phyloP scores from a whole-genome alignment of 1,140 invertebrate genomes.

The Homalodisca vitripennis region DNA sequence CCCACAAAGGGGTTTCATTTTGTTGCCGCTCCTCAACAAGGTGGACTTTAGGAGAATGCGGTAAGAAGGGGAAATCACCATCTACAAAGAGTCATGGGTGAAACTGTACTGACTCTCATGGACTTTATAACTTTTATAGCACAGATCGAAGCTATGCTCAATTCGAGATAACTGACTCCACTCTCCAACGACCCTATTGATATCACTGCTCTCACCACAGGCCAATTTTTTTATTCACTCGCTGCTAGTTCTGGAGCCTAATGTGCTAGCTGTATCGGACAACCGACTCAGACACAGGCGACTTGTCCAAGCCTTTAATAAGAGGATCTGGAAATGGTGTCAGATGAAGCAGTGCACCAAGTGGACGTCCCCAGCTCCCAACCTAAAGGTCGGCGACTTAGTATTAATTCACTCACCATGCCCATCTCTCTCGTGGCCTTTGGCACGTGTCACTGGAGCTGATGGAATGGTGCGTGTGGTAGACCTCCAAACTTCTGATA shows the following conservation, averaged over 20 bases:
- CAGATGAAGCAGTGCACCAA: slow-evolving; percentile 41
- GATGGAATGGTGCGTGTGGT: slow-evolving; percentile 40
- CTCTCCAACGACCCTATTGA: slow-evolving; percentile 36
- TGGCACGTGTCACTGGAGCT: slow-evolving; percentile 39
- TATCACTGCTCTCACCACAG: slow-evolving; percentile 35
- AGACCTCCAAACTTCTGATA: slow-evolving; percentile 42
- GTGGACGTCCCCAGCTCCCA: slow-evolving; percentile 36
- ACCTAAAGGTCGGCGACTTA: slow-evolving; percentile 31
- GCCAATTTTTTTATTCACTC: slow-evolving; percentile 43
- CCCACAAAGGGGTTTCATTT: too few relatives aligned
- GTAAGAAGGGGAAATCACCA: slow-evolving; percentile 40
- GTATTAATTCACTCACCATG: slow-evolving; percentile 35
- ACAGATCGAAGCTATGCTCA: slow-evolving; percentile 38
- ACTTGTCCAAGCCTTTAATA: slow-evolving; percentile 34
- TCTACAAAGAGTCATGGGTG: slow-evolving; percentile 33
- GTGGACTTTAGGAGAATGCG: slow-evolving; percentile 47
- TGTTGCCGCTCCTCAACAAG: slow-evolving; percentile 45
- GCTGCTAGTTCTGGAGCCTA: slow-evolving; percentile 34
- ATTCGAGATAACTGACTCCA: slow-evolving; percentile 39
- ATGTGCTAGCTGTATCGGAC: slow-evolving; percentile 7
- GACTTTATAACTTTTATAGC: slow-evolving; percentile 42
- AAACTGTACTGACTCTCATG: slow-evolving; percentile 40
- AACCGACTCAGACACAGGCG: slow-evolving; percentile 40
- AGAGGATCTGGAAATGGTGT: slow-evolving; percentile 46
- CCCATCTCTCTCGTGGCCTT: slow-evolving; percentile 35